phyloP scores from a whole-genome alignment of 1,140 invertebrate species.

The Trinorchestia longiramus region DNA sequence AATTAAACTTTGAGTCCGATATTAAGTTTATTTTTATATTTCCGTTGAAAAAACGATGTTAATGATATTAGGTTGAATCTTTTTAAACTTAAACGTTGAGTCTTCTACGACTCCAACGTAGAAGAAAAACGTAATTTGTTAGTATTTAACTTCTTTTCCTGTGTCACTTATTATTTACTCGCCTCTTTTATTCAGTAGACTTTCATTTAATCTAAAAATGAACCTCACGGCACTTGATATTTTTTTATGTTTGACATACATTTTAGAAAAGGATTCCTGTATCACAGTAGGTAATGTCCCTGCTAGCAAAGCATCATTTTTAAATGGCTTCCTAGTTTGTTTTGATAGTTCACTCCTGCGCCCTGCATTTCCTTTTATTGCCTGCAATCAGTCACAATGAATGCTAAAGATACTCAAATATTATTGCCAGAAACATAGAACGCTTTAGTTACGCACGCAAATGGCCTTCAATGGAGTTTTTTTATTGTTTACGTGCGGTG shows the following conservation, averaged over 20 bases:
- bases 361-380: background rate
- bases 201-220: background rate
- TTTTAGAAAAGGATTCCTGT: background rate
- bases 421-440: background rate
- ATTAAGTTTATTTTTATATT: background rate
- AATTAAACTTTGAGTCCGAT: background rate
- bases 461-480: background rate
- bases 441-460: background rate
- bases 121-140: background rate
- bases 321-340: background rate
- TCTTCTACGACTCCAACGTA: background rate
- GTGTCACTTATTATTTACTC: too few species aligned
- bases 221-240: background rate
- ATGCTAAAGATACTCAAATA: background rate
- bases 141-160: too few species aligned
- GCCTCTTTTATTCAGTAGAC: background rate
- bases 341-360: background rate
- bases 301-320: background rate
- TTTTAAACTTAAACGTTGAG: background rate
- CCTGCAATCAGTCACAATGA: background rate
- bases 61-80: background rate
- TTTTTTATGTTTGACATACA: background rate
- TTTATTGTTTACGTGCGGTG: too few species aligned
- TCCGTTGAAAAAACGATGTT: background rate
- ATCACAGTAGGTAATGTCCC: background rate